These are phyloP conservation scores for Myiotriccus ornatus DNA, from an alignment of 2,797 vertebrate genomes.

Conservation along the genomic window DNA sequence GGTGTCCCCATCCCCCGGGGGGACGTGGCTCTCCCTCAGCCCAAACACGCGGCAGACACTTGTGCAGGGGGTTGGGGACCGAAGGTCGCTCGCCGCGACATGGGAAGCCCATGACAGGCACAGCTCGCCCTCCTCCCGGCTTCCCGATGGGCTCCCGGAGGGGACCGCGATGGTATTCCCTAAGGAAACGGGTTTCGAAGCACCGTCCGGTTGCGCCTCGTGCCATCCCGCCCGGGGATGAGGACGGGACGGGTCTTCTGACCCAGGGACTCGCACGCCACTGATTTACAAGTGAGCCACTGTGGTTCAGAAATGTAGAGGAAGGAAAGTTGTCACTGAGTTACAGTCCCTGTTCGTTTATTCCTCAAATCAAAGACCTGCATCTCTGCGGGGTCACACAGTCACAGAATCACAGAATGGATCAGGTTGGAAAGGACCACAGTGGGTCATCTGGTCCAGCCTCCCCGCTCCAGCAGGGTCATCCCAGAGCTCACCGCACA, in stretches of 20 bases:
- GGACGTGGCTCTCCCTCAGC: background rate
- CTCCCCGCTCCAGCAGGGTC: background rate
- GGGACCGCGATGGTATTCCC: rapidly evolving
- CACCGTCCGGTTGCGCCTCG: rapidly evolving
- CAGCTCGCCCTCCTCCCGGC: rapidly evolving
- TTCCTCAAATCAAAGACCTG: background rate
- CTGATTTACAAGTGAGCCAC: background rate
- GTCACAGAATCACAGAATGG: background rate
- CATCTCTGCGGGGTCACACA: background rate
- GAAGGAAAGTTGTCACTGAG: background rate
- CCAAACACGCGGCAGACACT: background rate
- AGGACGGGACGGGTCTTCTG: background rate
- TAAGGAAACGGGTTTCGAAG: background rate
- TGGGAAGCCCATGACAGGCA: rapidly evolving
- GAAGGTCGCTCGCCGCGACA: background rate
- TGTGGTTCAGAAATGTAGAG: background rate
- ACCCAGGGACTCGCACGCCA: rapidly evolving
- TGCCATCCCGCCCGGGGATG: rapidly evolving
- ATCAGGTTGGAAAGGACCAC: background rate
- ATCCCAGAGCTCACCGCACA: rapidly evolving
- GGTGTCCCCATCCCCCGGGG: rapidly evolving
- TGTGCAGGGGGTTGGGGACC: rapidly evolving
- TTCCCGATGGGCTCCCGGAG: background rate
- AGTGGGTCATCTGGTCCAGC: background rate
- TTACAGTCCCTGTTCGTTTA: background rate